These are phyloP conservation scores for zebrafish (Danio rerio) DNA, from an alignment of 2,113 vertebrate genomes.

Conservation along the genomic window DNA sequence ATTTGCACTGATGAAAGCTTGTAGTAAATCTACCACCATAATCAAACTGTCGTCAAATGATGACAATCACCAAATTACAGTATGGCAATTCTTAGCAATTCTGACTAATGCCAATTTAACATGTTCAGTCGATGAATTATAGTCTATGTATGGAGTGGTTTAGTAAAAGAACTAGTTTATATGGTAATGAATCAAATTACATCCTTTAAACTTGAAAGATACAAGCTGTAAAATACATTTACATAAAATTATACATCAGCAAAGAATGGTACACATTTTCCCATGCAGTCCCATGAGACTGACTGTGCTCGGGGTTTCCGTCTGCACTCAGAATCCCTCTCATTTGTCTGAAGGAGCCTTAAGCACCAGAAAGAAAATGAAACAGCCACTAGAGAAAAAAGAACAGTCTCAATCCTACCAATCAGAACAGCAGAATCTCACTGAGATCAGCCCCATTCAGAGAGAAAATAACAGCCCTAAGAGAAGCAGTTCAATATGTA, in stretches of 20 bases:
- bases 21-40: no score
- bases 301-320: background rate
- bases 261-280: background rate
- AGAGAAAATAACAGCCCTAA: slow-evolving; percentile 27
- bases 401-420: slow-evolving; percentile 2
- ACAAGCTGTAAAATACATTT: slow-evolving; percentile 7
- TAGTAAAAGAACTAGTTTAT: background rate
- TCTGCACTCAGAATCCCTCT: background rate
- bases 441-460: background rate
- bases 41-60: no score
- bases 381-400: background rate
- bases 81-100: background rate
- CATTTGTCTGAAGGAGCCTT: background rate
- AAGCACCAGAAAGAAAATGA: background rate
- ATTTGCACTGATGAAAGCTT: no score
- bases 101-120: background rate
- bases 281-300: background rate
- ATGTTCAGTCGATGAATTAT: no score
- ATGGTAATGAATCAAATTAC: background rate
- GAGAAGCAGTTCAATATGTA: background rate
- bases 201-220: background rate
- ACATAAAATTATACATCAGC: background rate
- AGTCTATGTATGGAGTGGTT: background rate
- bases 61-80: background rate
- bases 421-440: slow-evolving; percentile 17